Evolutionary conservation across 2,888 invertebrate genomes (phyloP).

Genomic region (Caenorhabditis plicata): DNA sequence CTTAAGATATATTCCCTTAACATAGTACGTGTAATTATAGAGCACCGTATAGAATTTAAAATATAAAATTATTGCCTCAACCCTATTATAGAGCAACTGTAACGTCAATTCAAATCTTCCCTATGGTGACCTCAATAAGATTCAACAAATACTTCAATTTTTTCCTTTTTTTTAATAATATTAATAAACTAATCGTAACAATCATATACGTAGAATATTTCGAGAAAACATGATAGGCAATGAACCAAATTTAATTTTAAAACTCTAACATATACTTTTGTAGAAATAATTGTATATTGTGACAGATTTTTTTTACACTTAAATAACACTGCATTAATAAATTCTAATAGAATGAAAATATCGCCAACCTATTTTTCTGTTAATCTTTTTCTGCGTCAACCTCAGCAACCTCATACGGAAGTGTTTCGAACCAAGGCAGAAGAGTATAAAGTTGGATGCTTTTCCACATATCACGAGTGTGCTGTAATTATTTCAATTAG

Average conservation of each 20-base stretch:
- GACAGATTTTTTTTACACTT: too few relatives aligned
- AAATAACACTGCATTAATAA: too few relatives aligned
- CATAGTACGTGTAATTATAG: too few relatives aligned
- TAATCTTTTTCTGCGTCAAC: conserved; percentile 58
- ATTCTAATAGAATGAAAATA: background rate
- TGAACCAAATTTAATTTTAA: background rate
- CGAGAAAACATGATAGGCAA: background rate
- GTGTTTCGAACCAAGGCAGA: conserved; percentile 64
- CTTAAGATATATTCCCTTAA: too few relatives aligned
- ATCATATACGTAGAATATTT: background rate
- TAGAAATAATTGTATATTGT: too few relatives aligned
- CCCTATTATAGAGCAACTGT: too few relatives aligned
- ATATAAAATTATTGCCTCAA: too few relatives aligned
- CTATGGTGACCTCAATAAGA: too few relatives aligned
- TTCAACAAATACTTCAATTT: too few relatives aligned
- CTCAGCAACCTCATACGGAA: conserved; percentile 58
- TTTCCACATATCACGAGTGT: conserved; percentile 63
- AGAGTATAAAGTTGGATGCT: conserved; percentile 63
- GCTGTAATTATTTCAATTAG: conserved; percentile 26
- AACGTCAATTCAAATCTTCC: too few relatives aligned
- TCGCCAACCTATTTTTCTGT: conserved; percentile 55
- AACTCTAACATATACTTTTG: background rate
- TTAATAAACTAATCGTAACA: background rate
- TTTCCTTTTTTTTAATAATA: too few relatives aligned
- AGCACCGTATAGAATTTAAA: too few relatives aligned